These are phyloP conservation scores for Xestia c-nigrum DNA, from an alignment of 2,888 invertebrate species.

Conservation along the genomic window DNA sequence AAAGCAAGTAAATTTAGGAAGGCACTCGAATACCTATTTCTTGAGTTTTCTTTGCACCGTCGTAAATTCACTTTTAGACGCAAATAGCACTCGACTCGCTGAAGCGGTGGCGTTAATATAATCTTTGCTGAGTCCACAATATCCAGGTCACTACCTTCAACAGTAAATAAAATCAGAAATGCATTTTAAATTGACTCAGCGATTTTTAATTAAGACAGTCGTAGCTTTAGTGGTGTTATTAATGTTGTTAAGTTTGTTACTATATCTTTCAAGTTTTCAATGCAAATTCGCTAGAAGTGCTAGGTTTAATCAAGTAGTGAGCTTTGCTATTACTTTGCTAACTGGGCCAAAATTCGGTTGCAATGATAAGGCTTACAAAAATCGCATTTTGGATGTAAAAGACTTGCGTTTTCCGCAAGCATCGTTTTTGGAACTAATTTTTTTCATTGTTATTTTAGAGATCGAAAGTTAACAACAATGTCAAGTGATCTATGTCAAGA, in stretches of 20 bases:
- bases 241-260: constrained; percentile 27
- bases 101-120: constrained; percentile 75
- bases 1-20: constrained; percentile 49
- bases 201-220: constrained; percentile 57
- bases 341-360: too few species aligned
- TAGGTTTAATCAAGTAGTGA: not conserved
- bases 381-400: too few species aligned
- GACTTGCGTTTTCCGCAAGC: too few species aligned
- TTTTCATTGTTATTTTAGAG: too few species aligned
- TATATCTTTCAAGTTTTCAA: constrained; percentile 42
- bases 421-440: too few species aligned
- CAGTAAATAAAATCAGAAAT: constrained; percentile 75
- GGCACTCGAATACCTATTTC: constrained; percentile 57
- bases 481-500: too few species aligned
- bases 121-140: constrained; percentile 71
- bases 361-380: too few species aligned
- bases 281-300: constrained; percentile 12
- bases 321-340: not conserved
- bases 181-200: constrained; percentile 63
- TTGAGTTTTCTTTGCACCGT: constrained; percentile 59
- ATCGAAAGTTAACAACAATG: too few species aligned
- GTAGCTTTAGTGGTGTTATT: constrained; percentile 37
- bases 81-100: constrained; percentile 71
- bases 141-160: constrained; percentile 76
- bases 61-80: constrained; percentile 66